phyloP scores from a whole-genome alignment of 2,888 invertebrate species.

The Polydrusus pterygomalis region DNA sequence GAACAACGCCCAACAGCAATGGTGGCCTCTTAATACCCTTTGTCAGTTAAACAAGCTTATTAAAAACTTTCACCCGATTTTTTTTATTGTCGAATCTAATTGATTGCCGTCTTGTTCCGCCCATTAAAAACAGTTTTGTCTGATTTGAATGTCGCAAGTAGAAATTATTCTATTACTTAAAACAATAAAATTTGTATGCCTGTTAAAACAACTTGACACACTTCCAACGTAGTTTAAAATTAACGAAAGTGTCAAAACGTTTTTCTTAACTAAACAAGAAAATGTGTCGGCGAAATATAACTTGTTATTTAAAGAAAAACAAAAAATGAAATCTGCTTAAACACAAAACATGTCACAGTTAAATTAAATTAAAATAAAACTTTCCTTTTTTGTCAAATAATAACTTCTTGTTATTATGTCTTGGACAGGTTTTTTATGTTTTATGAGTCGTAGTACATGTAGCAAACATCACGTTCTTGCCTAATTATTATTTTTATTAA shows the following conservation, averaged over 20 bases:
- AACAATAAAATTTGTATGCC: slow-evolving; percentile 41
- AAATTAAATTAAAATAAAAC: not conserved
- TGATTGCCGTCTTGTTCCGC: not conserved
- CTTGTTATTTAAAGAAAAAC: not conserved
- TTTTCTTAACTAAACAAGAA: slow-evolving; percentile 1
- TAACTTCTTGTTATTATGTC: not conserved
- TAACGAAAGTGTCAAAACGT: slow-evolving; percentile 36
- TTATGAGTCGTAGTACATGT: slow-evolving; percentile 2
- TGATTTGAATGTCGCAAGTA: slow-evolving; percentile 8
- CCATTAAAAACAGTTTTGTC: not conserved
- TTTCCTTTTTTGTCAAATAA: slow-evolving; percentile 15
- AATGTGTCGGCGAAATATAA: not conserved
- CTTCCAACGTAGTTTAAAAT: slow-evolving; percentile 32
- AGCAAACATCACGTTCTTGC: not conserved
- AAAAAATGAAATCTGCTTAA: slow-evolving; percentile 5
- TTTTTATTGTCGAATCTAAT: slow-evolving; percentile 7
- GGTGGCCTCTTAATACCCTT: too few species aligned
- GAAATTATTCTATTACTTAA: slow-evolving; percentile 30
- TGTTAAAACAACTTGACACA: slow-evolving; percentile 40
- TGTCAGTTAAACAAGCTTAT: not conserved
- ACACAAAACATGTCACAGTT: not conserved
- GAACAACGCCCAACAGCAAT: too few species aligned
- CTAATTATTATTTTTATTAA: slow-evolving; percentile 1
- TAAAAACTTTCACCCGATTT: not conserved
- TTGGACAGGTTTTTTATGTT: not conserved